Evolutionary conservation across 2,113 vertebrate genomes (phyloP), one percentile per base, ranked within the genome.

Genomic region (Parotia lawesii): DNA sequence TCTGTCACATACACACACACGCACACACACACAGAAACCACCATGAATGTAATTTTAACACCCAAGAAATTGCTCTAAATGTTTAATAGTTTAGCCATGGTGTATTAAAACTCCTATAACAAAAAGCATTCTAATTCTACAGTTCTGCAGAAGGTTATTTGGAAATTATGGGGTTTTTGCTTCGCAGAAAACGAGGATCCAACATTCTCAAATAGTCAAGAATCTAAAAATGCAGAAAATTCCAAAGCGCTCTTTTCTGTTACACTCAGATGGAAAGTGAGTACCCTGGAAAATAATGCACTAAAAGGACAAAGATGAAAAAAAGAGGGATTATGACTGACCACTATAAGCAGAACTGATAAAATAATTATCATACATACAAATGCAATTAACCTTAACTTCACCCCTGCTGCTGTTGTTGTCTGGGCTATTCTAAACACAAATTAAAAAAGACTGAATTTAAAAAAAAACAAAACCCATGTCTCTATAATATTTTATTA

Each of bases 311-410:
- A 57, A 62, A 69, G 37, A 84, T 21, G 16, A 83, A 95, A 35
- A 17, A 64, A 69, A 53, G 31, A 69, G 33, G 16, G 72, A 51
- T 74, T 58, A 42, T 50, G 50, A 76, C 42, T 56, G 58, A 44
- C 57, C 35, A 80, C 31, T 6, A 62, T 10, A 75, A 67, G 4
- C 3, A 24, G 48, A 93, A 73, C 29, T 77, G 44, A 85, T 61
- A 84, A 67, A 89, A 71, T 37, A 92, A 90, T 89, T 73, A 74
- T 64, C 25, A 28, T 35, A 37, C 11, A 2, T 38, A 50, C 22
- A 95, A 94, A 83, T 66, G 25, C 33, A 93, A 90, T 90, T 73
- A 77, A 95, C 44, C 87, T 80, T 57, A 64, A 87, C 33, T 86
- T 88, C 85, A 93, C 18, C 37, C 31, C 67, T n/a, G n/a, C n/a